Base-by-base conservation (phyloP, 2,888 invertebrate species). In the Acleris cristana region DNA sequence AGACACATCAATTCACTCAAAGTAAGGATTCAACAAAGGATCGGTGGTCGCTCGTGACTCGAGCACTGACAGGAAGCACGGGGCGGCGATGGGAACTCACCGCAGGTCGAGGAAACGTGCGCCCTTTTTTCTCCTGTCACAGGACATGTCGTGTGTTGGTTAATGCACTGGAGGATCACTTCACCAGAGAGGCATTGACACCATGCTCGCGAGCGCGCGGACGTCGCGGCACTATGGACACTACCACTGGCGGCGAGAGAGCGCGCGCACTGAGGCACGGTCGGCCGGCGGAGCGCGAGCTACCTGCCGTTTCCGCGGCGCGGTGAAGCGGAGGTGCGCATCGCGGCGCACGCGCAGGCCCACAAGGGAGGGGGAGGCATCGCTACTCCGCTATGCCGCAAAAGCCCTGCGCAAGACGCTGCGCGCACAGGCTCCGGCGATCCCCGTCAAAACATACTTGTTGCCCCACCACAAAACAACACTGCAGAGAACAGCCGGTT, bases 41-140 rank as follows among this genome's bases (percentile, higher is more conserved):
- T 86, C 79, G 81, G 79, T 82, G 80, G 81, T 58, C 40, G 67
- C 45, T 45, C 58, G 62, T 67, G 61, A 56, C 51, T 57, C 61
- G 66, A 48, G 80, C 80, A 77, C 82, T 81, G 86, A 82, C 84
- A 87, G 89, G 88, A 88, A 86, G 85, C 88, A 76, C 81, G 80
- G 82, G 81, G 76, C 76, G 78, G 78, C 77, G 82, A 80, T 80
- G 80, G 79, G 81, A 86, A 92, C 92, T 92, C 91, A 92, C 92
- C 92, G 92, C 87, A 92, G 89, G 83, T 92, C 92, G 85, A 92
- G 92, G 87, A 87, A 90, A 79, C 92, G 92, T 81, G 89, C 89
- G 81, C 88, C 85, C 82, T 90, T 92, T 81, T 88, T 90, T 91
- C 90, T 90, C 87, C 91, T 89, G 81, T 92, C 92, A 87, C 91